Evolutionary conservation across 2,113 vertebrate species (phyloP).

Genomic region (Micronycteris hirsuta): DNA sequence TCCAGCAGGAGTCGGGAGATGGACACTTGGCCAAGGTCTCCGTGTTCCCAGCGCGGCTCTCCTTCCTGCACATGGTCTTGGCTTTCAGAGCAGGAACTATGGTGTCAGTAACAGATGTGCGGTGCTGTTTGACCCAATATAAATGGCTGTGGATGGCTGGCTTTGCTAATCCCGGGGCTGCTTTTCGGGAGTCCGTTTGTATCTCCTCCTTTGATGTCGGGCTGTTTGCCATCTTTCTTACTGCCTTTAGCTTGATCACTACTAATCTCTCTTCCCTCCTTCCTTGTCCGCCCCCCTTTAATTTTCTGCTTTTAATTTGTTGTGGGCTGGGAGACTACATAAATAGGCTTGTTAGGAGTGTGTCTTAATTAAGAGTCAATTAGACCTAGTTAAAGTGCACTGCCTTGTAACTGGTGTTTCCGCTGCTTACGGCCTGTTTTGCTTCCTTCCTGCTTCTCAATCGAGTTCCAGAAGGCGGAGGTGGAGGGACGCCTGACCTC

Average conservation of each 20-base stretch:
- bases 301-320: conserved; percentile 67
- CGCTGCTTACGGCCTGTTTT: conserved; percentile 31
- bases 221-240: conserved; percentile 52
- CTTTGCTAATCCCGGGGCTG: conserved; percentile 38
- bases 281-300: background rate
- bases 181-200: conserved; percentile 41
- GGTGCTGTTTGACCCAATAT: background rate
- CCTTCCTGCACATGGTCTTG: background rate
- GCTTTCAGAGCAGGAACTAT: background rate
- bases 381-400: conserved; percentile 55
- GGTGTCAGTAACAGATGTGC: conserved; percentile 11
- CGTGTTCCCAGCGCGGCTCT: background rate
- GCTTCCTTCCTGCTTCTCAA: conserved; percentile 66
- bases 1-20: background rate
- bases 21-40: background rate
- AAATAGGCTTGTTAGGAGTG: conserved; percentile 61
- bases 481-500: conserved; percentile 64
- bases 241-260: conserved; percentile 29
- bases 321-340: conserved; percentile 34
- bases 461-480: conserved; percentile 68
- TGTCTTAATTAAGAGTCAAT: conserved; percentile 69
- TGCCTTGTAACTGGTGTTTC: conserved; percentile 58
- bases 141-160: background rate
- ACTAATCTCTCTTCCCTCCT: conserved; percentile 48
- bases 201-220: conserved; percentile 62